A percentile compares a stretch with the other conserved stretches of the same genome.
Conservation (phyloP, 2,113 vertebrate species). For the Meleagris gallopavo region DNA sequence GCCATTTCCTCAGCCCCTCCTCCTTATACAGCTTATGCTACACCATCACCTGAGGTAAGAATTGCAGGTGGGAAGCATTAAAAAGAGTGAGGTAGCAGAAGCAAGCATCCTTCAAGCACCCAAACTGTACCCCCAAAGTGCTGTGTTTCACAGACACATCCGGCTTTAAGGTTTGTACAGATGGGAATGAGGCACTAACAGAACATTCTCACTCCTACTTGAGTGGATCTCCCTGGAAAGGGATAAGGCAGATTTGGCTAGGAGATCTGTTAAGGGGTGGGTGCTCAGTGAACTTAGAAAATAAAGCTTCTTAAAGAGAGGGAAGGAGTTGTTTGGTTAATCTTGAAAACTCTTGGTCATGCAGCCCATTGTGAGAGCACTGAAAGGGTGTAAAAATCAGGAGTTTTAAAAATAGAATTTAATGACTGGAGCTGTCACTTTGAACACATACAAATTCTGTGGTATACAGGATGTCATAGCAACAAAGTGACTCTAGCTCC, state of each 20-base stretch:
- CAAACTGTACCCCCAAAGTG: background rate
- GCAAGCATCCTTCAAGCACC: background rate
- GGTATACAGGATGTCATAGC: background rate
- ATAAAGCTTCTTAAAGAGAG: background rate
- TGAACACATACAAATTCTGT: background rate
- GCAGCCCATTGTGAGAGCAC: background rate
- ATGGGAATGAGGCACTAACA: background rate
- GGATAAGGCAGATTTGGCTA: background rate
- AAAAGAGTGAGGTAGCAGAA: background rate
- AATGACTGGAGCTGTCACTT: background rate
- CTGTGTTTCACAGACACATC: background rate
- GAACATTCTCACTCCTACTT: background rate
- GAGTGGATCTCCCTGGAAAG: background rate
- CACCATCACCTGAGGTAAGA: conserved; percentile 80
- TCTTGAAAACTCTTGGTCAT: background rate
- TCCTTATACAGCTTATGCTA: conserved; percentile 78
- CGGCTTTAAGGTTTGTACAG: background rate
- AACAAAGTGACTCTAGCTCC: background rate
- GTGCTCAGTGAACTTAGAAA: background rate
- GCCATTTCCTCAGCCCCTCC: conserved; percentile 77
- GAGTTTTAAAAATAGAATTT: background rate
- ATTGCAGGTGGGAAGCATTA: background rate
- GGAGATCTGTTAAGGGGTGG: background rate
- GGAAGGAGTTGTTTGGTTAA: background rate
- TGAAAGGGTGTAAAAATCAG: background rate